Base-by-base conservation (phyloP, 2,888 invertebrate species). In the Mesoligia furuncula region DNA sequence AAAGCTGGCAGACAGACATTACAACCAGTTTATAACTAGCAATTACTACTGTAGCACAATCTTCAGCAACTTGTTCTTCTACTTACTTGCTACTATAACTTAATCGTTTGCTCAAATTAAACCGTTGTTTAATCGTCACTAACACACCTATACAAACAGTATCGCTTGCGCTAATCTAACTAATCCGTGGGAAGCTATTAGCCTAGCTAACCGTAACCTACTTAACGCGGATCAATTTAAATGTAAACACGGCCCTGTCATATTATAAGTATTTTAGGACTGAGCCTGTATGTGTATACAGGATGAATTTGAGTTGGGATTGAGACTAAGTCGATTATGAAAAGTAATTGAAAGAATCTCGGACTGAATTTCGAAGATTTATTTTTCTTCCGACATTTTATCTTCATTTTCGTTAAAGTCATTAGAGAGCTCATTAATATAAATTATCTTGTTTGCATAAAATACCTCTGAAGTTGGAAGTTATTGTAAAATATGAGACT, bases 81-180 rank as follows among this genome's bases (percentile, higher is more conserved):
- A 20, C 27, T 17, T 45, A 5, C 3, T 31, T 31, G 36, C n/a
- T 51, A 42, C 24, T 24, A 15, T 45, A 54, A 51, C 36, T 48
- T 74, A 78, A 84, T 72, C 68, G 57, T 72, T 51, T 66, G 72
- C 36, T 59, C 61, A 72, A 83, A 75, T 68, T 74, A 66, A 72
- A 83, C 57, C 65, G 31, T 62, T 69, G 84, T 73, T 79, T 75
- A 83, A 83, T 79, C 72, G 31, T 59, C 66, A 79, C 61, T 83
- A 62, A 68, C 65, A 17, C 57, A 74, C 69, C 71, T 72, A 70
- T 54, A 61, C 75, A 59, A 73, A 75, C 72, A 62, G 20, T 66
- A 78, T 73, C 36, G 45, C 69, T 75, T 61, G 54, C 2, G 70
- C 48, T 85, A 83, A 83, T 83, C 66, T 66, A 39, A 59, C 51